These are phyloP conservation scores for Eulithis testata DNA, from an alignment of 2,888 invertebrate species.

Conservation along the genomic window DNA sequence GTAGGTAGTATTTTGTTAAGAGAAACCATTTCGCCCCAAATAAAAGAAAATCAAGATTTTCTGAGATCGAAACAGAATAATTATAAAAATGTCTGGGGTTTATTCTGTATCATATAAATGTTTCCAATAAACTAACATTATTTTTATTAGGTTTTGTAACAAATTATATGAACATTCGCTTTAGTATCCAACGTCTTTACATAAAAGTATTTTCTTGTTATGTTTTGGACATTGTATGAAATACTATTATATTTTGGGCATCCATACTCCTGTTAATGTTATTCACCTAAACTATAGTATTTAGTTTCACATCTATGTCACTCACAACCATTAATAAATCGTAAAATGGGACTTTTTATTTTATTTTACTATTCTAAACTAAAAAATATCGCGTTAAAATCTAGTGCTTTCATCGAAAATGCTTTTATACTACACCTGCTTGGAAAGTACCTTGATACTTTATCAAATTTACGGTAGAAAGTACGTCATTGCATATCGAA, in stretches of 20 bases:
- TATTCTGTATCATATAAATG: conserved; percentile 6
- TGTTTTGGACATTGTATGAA: conserved; percentile 16
- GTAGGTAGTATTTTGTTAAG: neutral
- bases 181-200: conserved; percentile 3
- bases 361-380: conserved; percentile 8
- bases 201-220: conserved; percentile 21
- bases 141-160: conserved; percentile 42
- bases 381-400: conserved; percentile 6
- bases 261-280: conserved; percentile 23
- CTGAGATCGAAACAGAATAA: too few species aligned
- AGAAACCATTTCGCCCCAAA: neutral
- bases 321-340: conserved; percentile 24
- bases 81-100: neutral
- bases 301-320: conserved; percentile 23
- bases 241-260: conserved; percentile 11
- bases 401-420: conserved; percentile 11
- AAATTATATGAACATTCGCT: conserved; percentile 27
- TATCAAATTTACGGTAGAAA: too few species aligned
- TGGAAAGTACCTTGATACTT: too few species aligned
- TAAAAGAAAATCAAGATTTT: neutral
- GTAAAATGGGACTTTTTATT: conserved; percentile 17
- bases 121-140: conserved; percentile 24
- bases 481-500: too few species aligned
- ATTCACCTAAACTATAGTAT: conserved; percentile 13
- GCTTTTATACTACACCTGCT: too few species aligned